A percentile compares a stretch with the other conserved stretches of the same genome.
Conservation (phyloP, 2,113 vertebrate species). For the Brienomyrus longianalis region DNA sequence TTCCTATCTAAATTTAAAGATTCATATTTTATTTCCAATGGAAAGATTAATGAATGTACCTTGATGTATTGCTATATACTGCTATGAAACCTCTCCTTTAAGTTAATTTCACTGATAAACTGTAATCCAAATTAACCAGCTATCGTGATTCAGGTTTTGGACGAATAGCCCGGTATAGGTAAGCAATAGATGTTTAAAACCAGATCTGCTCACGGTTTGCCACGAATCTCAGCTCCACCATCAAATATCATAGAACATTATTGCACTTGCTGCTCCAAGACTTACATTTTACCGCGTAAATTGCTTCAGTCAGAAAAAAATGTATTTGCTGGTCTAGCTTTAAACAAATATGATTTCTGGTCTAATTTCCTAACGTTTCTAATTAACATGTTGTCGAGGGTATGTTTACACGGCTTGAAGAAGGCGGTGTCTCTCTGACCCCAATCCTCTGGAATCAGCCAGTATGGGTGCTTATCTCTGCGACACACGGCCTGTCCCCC, state of each 20-base stretch:
- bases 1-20: constrained; percentile 5
- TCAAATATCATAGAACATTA: not conserved
- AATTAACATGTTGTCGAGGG: not conserved
- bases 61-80: not conserved
- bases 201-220: not conserved
- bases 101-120: not conserved
- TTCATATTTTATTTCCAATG: not conserved
- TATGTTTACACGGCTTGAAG: not conserved
- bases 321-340: not conserved
- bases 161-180: not conserved
- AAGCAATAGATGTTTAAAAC: not conserved
- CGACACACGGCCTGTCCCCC: not conserved
- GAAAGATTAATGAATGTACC: not conserved
- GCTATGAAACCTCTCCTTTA: not conserved
- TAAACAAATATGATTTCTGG: not conserved
- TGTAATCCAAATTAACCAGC: not conserved
- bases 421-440: not conserved
- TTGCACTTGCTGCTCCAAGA: not conserved
- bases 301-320: not conserved
- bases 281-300: not conserved
- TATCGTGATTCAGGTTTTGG: not conserved
- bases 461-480: not conserved
- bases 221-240: not conserved
- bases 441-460: not conserved
- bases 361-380: not conserved